Evolutionary conservation across 2,888 invertebrate species (phyloP), one percentile per base, ranked within the genome.

Genomic region (Marronus borbonicus): DNA sequence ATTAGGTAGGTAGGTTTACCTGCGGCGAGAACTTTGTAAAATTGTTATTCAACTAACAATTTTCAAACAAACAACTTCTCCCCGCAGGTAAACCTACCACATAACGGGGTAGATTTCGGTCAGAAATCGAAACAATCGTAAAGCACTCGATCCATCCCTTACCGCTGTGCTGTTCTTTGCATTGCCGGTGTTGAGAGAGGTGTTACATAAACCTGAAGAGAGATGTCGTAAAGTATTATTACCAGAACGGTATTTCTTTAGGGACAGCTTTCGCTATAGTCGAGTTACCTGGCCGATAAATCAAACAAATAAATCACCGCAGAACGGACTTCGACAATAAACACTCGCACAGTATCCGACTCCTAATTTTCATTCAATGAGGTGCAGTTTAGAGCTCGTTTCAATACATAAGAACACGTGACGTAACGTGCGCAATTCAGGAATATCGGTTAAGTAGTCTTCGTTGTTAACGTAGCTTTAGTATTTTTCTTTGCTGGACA

Each of bases 291-390:
- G 5, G n/a, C 12, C 31, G 62, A 1, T 62, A 31, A 62, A 62
- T 31, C 62, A n/a, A 31, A 31, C 31, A 62, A 62, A 62, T 62
- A 62, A 62, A 62, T 62, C 31, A 62, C 24, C 28, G 31, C 14
- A 28, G 62, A 31, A 62, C 24, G 31, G 31, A 62, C 62, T 62
- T 31, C 62, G 8, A 62, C 28, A 58, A 44, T 58, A 58, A 62
- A 62, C 24, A 62, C 28, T 62, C 28, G 62, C 31, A 24, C 31
- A 28, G 28, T 10, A 28, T 62, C 44, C 44, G 44, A 44, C 8
- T 12, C 14, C 20, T 17, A 14, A 62, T 62, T 62, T 62, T n/a
- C 62, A 62, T 62, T 31, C 31, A 62, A 62, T 62, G 62, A 24
- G 28, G 28, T 28, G 12, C 24, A 4, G 14, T 62, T 14, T 62